These are phyloP conservation scores for Agelaius phoeniceus DNA, from an alignment of 2,113 vertebrate species.

Conservation along the genomic window DNA sequence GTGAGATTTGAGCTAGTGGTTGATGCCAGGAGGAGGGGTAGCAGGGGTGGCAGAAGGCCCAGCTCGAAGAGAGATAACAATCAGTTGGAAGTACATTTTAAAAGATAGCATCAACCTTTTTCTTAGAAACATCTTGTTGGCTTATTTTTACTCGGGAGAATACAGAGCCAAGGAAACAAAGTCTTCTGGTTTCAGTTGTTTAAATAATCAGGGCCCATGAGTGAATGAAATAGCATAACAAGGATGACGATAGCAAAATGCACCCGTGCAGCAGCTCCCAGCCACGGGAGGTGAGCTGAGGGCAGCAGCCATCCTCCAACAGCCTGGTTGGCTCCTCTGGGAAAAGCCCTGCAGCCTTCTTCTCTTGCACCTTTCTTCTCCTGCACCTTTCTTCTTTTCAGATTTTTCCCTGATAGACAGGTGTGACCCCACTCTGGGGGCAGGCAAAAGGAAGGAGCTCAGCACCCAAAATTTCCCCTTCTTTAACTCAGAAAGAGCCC, in stretches of 20 bases:
- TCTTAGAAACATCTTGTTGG: background rate
- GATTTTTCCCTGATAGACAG: conserved; percentile 35
- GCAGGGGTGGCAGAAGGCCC: background rate
- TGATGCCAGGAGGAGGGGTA: background rate
- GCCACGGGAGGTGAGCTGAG: conserved; percentile 1
- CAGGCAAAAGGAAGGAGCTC: background rate
- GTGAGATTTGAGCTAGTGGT: background rate
- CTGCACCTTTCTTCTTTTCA: conserved; percentile 29
- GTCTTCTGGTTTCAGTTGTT: background rate
- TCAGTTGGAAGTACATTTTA: background rate
- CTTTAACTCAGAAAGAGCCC: background rate
- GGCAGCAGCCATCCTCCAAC: conserved; percentile 12
- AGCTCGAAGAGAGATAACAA: background rate
- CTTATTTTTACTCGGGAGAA: background rate
- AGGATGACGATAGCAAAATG: background rate
- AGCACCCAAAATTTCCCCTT: background rate
- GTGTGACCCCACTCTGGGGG: background rate
- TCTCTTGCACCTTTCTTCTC: conserved; percentile 43
- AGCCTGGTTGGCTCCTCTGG: background rate
- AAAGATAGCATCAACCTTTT: background rate
- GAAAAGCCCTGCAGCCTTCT: conserved; percentile 63
- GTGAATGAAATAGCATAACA: background rate
- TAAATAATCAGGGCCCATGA: background rate
- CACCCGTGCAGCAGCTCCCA: background rate
- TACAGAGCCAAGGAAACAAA: background rate